These are phyloP conservation scores for Steinernema scapterisci DNA, from an alignment of 2,888 invertebrate species.

Conservation along the genomic window DNA sequence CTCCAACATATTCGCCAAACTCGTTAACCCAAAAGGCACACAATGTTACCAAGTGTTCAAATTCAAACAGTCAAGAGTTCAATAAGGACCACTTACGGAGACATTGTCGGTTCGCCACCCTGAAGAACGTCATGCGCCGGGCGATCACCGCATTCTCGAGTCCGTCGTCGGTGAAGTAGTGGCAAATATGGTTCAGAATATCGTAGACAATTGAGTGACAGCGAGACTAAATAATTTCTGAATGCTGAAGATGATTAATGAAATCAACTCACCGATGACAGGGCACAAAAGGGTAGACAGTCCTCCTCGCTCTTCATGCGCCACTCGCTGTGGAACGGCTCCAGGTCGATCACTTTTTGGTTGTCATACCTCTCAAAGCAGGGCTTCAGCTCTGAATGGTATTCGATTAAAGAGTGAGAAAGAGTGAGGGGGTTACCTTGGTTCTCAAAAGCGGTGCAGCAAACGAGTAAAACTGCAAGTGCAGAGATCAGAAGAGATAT, in stretches of 20 bases:
- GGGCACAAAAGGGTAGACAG: constrained; percentile 58
- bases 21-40: too few species aligned
- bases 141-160: constrained; percentile 40
- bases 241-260: background rate
- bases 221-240: constrained; percentile 52
- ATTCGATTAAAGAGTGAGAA: background rate
- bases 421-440: background rate
- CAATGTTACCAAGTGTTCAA: background rate
- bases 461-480: background rate
- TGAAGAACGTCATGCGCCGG: constrained; percentile 58
- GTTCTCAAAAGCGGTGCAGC: constrained; percentile 4
- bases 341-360: constrained; percentile 52
- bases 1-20: too few species aligned
- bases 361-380: constrained; percentile 65
- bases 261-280: constrained; percentile 46
- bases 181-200: constrained; percentile 61
- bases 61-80: background rate
- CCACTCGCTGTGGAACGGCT: constrained; percentile 64
- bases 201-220: constrained; percentile 65
- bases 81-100: constrained; percentile 48
- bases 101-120: constrained; percentile 58
- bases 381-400: constrained; percentile 58
- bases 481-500: background rate
- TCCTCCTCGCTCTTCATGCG: constrained; percentile 61
- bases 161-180: constrained; percentile 56